A percentile compares a stretch with the other conserved stretches of the same genome.
phyloP scores from a whole-genome alignment of 2,888 invertebrate species.

The Chymomyza caudatula region DNA sequence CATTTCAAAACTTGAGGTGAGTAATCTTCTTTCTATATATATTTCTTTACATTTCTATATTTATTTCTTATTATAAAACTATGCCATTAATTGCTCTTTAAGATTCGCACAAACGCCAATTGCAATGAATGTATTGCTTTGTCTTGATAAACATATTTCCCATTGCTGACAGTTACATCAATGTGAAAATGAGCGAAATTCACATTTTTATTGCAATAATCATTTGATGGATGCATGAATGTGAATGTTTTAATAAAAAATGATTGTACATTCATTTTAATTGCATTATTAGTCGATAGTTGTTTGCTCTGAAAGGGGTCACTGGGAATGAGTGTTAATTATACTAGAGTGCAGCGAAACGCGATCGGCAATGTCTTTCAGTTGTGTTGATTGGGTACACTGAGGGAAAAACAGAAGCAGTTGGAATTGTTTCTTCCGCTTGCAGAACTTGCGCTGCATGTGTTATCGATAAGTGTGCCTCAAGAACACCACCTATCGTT shows the following conservation, averaged over 20 bases:
- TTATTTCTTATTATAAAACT: background rate
- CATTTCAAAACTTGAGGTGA: constrained; percentile 49
- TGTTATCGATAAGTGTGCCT: no score
- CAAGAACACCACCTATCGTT: no score
- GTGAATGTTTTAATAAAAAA: background rate
- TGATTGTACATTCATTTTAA: background rate
- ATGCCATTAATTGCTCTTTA: background rate
- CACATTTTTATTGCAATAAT: background rate
- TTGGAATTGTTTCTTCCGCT: no score
- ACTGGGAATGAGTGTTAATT: background rate
- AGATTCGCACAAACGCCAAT: constrained; percentile 11
- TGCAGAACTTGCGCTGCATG: no score
- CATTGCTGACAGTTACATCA: background rate
- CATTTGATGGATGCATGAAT: background rate
- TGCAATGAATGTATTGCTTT: background rate
- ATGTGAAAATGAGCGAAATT: background rate
- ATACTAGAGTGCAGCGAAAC: no score
- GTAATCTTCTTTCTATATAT: constrained; percentile 28
- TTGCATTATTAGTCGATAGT: background rate
- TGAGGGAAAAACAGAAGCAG: no score
- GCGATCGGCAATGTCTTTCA: no score
- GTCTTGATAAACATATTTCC: background rate
- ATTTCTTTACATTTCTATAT: background rate
- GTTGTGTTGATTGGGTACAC: no score
- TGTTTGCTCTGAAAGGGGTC: background rate